A percentile compares a stretch with the other conserved stretches of the same genome.
These are phyloP conservation scores for Cynocephalus volans DNA, from an alignment of 2,113 vertebrate species.

Conservation along the genomic window DNA sequence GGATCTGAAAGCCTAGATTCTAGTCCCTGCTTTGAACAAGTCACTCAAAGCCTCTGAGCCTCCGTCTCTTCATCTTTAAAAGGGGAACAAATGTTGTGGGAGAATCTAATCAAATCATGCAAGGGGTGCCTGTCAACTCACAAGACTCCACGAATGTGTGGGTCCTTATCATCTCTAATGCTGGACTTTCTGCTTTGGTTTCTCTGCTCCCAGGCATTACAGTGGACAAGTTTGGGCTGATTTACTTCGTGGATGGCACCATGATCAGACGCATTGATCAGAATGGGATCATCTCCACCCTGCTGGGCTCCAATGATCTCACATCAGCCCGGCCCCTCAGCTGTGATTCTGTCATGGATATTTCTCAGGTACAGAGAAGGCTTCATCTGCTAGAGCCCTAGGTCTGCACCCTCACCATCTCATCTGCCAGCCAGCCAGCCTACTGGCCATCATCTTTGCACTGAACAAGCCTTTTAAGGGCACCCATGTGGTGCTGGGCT, in stretches of 20 bases:
- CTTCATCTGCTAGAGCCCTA: background rate
- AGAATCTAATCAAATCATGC: background rate
- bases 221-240: slow-evolving; percentile 96
- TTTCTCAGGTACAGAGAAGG: slow-evolving; percentile 92
- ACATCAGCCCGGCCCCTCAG: slow-evolving; percentile 98
- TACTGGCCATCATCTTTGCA: rapidly evolving
- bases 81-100: background rate
- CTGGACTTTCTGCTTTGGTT: background rate
- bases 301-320: slow-evolving; percentile 98
- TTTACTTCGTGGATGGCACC: slow-evolving; percentile 99
- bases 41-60: background rate
- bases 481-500: background rate
- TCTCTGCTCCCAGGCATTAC: slow-evolving; percentile 93
- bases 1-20: background rate
- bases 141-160: rapidly evolving
- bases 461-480: background rate
- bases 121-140: background rate
- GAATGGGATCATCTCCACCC: slow-evolving; percentile 98
- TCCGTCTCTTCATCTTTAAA: background rate
- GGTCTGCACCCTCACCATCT: background rate
- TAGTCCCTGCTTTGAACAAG: background rate
- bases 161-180: background rate
- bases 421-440: background rate
- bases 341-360: slow-evolving; percentile 99
- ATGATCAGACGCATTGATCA: slow-evolving; percentile 98